Evolutionary conservation across 2,113 vertebrate species (phyloP).

Genomic region (Platichthys flesus): DNA sequence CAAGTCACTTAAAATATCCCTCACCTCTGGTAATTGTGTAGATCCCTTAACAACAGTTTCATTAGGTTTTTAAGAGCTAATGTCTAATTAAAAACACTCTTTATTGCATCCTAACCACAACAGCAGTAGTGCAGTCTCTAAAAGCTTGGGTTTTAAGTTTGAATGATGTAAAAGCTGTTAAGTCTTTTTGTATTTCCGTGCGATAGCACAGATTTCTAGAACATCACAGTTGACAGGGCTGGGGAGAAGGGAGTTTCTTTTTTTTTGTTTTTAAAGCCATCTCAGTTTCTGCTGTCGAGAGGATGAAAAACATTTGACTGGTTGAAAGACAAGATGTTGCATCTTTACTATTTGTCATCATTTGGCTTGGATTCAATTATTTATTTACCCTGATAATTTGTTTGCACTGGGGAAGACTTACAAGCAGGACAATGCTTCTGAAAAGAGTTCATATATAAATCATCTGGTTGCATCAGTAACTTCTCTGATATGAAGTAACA

Average conservation of each 20-base stretch:
- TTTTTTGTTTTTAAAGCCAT: too few relatives aligned
- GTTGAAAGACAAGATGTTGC: background rate
- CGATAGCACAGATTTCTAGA: background rate
- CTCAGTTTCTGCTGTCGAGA: background rate
- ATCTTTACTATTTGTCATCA: conserved; percentile 2
- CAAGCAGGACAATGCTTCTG: background rate
- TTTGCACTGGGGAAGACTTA: too few relatives aligned
- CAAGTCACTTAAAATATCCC: too few relatives aligned
- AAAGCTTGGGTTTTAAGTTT: background rate
- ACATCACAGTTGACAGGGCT: background rate
- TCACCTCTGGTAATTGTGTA: too few relatives aligned
- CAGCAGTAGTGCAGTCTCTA: background rate
- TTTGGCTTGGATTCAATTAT: background rate
- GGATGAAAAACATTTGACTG: background rate
- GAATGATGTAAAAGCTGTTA: background rate
- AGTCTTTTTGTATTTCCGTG: background rate
- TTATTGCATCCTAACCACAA: too few relatives aligned
- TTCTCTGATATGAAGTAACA: background rate
- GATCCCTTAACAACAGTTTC: too few relatives aligned
- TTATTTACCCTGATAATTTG: background rate
- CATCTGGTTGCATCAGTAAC: background rate
- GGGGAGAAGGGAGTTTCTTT: too few relatives aligned
- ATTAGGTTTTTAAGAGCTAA: too few relatives aligned
- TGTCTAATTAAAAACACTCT: too few relatives aligned
- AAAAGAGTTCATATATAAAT: background rate